Evolutionary conservation across 2,797 vertebrate genomes (phyloP).

Genomic region (Ptychadena robeensis): DNA sequence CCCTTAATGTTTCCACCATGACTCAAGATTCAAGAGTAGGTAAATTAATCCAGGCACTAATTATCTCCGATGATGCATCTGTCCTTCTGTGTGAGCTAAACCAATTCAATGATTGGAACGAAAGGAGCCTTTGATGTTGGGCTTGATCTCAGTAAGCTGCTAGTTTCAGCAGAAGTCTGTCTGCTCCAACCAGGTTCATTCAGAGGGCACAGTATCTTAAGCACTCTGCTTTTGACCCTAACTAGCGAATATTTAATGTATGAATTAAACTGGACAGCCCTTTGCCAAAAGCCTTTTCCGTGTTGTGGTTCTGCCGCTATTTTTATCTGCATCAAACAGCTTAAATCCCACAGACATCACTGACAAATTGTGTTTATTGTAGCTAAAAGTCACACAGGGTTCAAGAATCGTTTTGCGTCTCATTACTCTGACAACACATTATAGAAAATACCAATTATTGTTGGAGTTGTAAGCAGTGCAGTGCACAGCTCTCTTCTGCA

Average conservation of each 20-base stretch:
- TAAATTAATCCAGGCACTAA: conserved; percentile 63
- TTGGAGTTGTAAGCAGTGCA: neutral
- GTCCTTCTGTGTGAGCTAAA: conserved; percentile 64
- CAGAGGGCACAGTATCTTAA: conserved; percentile 76
- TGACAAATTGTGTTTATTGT: conserved; percentile 72
- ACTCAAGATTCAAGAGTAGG: conserved; percentile 35
- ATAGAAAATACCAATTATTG: conserved; percentile 45
- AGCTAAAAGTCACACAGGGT: conserved; percentile 55
- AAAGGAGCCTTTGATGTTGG: conserved; percentile 72
- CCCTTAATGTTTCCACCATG: conserved; percentile 32
- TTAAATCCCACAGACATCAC: conserved; percentile 74
- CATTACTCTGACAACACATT: conserved; percentile 55
- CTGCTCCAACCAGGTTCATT: conserved; percentile 76
- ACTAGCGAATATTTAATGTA: conserved; percentile 77
- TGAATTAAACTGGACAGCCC: conserved; percentile 76
- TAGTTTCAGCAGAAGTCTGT: conserved; percentile 67
- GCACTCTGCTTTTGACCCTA: conserved; percentile 74
- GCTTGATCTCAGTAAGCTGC: conserved; percentile 71
- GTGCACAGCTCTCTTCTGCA: neutral
- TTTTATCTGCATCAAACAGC: conserved; percentile 75
- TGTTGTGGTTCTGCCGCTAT: conserved; percentile 74
- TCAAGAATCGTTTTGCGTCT: conserved; percentile 56
- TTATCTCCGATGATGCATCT: conserved; percentile 71
- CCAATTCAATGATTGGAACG: conserved; percentile 55
- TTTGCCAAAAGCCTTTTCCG: conserved; percentile 72